Conservation (phyloP, 2,113 vertebrate genomes). For the Petroica traversi region DNA sequence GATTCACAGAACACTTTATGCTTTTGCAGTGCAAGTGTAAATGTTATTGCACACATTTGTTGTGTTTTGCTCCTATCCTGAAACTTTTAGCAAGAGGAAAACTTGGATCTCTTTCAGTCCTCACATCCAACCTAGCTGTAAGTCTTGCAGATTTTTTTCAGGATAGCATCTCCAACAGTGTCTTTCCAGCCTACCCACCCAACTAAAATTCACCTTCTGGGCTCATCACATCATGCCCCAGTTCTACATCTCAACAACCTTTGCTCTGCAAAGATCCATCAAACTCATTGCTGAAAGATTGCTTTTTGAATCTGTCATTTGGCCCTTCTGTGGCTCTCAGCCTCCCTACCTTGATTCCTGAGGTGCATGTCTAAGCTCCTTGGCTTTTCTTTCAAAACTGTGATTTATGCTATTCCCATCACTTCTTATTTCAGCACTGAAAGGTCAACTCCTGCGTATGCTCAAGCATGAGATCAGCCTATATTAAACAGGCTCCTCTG, state of each 20-base stretch:
- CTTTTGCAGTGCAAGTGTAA: not conserved
- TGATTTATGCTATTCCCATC: constrained; percentile 39
- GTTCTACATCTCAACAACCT: not conserved
- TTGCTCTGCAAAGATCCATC: not conserved
- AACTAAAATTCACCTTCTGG: not conserved
- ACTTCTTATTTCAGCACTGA: constrained; percentile 37
- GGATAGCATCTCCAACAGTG: not conserved
- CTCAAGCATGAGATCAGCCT: constrained; percentile 50
- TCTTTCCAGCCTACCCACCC: not conserved
- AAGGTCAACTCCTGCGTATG: constrained; percentile 39
- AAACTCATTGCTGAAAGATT: not conserved
- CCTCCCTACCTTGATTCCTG: not conserved
- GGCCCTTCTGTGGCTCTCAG: not conserved
- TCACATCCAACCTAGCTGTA: not conserved
- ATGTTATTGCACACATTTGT: not conserved
- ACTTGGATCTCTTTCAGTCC: not conserved
- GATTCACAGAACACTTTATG: not conserved
- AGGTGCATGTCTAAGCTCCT: not conserved
- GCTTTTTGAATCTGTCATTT: not conserved
- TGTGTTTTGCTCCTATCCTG: not conserved
- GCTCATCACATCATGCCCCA: not conserved
- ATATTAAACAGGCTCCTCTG: constrained; percentile 25
- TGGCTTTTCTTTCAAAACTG: not conserved
- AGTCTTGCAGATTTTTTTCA: not conserved
- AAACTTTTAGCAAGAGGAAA: not conserved